These are phyloP conservation scores for Conops quadrifasciatus DNA, from an alignment of 2,888 invertebrate species.

Conservation along the genomic window DNA sequence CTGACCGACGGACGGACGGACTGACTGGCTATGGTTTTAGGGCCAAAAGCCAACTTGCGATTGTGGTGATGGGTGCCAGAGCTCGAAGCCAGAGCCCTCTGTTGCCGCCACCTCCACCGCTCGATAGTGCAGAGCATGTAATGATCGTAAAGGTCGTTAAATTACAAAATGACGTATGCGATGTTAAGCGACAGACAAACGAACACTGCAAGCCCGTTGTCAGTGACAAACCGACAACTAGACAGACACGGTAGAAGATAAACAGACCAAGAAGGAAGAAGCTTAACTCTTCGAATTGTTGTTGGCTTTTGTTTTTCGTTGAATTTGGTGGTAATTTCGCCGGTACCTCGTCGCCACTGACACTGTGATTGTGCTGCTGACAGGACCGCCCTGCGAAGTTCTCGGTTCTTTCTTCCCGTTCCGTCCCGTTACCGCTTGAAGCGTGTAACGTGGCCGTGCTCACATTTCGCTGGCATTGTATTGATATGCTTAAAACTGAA, in stretches of 20 bases:
- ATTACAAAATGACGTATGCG: constrained; percentile 45
- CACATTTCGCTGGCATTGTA: constrained; percentile 18
- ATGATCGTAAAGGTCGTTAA: constrained; percentile 54
- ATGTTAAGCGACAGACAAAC: constrained; percentile 17
- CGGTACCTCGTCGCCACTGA: too few relatives aligned
- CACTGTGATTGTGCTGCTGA: not conserved
- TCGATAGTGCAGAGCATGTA: not conserved
- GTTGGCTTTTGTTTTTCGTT: too few relatives aligned
- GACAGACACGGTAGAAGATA: constrained; percentile 4
- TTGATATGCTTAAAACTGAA: constrained; percentile 22
- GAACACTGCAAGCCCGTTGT: not conserved
- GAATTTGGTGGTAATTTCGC: too few relatives aligned
- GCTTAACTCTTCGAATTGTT: too few relatives aligned
- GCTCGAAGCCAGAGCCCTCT: too few relatives aligned
- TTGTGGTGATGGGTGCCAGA: constrained; percentile 35
- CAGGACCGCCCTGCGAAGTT: constrained; percentile 23
- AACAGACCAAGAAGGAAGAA: too few relatives aligned
- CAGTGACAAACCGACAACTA: not conserved
- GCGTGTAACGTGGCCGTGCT: not conserved
- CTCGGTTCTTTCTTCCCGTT: not conserved
- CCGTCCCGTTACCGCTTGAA: not conserved
- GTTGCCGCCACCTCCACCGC: constrained; percentile 42
- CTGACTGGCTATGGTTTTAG: constrained; percentile 24
- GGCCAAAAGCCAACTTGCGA: constrained; percentile 20
- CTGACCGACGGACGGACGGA: too few relatives aligned